These are phyloP conservation scores for Excalfactoria chinensis DNA, from an alignment of 2,113 vertebrate genomes.

Conservation along the genomic window DNA sequence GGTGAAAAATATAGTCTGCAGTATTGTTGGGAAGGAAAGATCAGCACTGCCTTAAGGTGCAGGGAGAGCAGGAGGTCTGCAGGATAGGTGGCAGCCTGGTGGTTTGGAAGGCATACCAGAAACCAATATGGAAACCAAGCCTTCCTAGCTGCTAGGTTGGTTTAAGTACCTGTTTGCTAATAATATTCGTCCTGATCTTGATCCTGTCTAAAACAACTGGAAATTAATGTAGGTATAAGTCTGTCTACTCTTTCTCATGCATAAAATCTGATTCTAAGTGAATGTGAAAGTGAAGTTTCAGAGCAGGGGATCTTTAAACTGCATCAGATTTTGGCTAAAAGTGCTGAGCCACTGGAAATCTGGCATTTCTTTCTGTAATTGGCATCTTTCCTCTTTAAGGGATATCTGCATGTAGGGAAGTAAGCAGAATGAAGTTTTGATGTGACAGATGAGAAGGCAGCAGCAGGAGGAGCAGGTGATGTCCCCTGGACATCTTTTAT, in stretches of 20 bases:
- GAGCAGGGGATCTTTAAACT: background rate
- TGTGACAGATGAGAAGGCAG: background rate
- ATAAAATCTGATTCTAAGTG: background rate
- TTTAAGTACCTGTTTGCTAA: background rate
- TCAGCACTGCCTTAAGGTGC: background rate
- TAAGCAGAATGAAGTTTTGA: background rate
- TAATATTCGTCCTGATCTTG: background rate
- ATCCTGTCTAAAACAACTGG: background rate
- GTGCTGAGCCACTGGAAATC: background rate
- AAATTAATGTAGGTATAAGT: background rate
- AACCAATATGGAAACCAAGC: background rate
- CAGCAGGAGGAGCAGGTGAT: accelerated
- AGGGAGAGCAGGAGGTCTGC: background rate
- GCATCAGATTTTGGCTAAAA: background rate
- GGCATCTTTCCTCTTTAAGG: background rate
- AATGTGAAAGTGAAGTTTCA: background rate
- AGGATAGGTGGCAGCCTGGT: background rate
- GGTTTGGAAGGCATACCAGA: background rate
- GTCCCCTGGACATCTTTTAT: background rate
- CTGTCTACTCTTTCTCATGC: background rate
- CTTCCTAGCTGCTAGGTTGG: accelerated
- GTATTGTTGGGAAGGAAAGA: background rate
- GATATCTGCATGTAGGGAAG: background rate
- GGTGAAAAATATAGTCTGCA: background rate
- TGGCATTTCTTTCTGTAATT: constrained; percentile 38